Evolutionary conservation across 2,797 vertebrate species (phyloP), one percentile per base, ranked within the genome.

Genomic region (Eulemur mongoz): DNA sequence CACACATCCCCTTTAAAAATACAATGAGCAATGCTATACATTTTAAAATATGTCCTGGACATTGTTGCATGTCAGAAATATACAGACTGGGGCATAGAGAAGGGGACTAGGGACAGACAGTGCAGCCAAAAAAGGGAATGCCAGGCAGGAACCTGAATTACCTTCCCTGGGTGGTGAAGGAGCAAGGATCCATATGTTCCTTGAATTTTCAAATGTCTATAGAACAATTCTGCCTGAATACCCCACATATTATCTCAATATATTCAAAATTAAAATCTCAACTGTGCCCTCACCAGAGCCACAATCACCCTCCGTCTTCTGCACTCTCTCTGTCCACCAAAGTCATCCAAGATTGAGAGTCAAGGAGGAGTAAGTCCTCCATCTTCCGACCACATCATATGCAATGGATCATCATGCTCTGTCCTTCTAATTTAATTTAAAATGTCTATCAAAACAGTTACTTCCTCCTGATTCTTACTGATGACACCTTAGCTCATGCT

Each of bases 261-360:
- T 43, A 69, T 27, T 79, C 30, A 88, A 83, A 86, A 59, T 25
- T 61, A 84, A 95, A 92, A 89, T 86, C 79, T 69, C 70, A 79
- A 43, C 17, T 50, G 23, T 45, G 22, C 10, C n/a, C 5, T 86
- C 48, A 73, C 61, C 27, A 57, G 43, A 83, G 40, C 12, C 69
- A 13, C 40, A 88, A 59, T 67, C 25, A 69, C 12, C 52, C 35
- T 92, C 30, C 1, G 25, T 48, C n/a, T 57, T 89, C 23, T 78
- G 11, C 13, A 86, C 10, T 43, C 43, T 63, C 75, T 67, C 6
- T 38, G 63, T 84, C 89, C 25, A 70, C n/a, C 38, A 91, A 48
- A 65, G 32, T 40, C 43, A 85, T 43, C 43, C 38, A 50, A 50
- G 27, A 52, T 7, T 72, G 35, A 35, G 43, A 93, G 75, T n/a